Conservation (phyloP, 2,888 invertebrate species). For the Hemicrepidius hirtus region DNA sequence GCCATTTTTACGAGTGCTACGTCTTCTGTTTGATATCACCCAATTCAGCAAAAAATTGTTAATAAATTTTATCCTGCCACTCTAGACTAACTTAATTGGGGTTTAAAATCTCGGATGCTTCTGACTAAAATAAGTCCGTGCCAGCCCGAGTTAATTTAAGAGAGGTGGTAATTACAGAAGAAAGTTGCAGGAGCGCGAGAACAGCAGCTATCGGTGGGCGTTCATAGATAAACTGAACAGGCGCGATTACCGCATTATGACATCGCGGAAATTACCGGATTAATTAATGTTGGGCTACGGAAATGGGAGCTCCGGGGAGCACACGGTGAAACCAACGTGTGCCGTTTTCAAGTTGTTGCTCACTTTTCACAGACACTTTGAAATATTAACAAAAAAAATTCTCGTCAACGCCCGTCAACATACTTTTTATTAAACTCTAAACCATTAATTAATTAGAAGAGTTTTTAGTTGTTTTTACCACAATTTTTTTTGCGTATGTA, state of each 20-base stretch:
- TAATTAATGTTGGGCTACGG: conserved; percentile 61
- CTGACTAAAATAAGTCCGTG: conserved; percentile 41
- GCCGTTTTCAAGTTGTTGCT: conserved; percentile 24
- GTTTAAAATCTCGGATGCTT: conserved; percentile 40
- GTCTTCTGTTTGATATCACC: conserved; percentile 17
- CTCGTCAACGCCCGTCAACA: conserved; percentile 1
- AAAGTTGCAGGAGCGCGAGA: conserved; percentile 47
- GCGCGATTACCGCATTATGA: conserved; percentile 62
- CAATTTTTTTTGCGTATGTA: too few species aligned
- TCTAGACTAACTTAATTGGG: conserved; percentile 34
- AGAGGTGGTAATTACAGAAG: conserved; percentile 51
- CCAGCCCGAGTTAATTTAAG: conserved; percentile 49
- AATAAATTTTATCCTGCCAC: conserved; percentile 25
- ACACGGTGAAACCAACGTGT: conserved; percentile 33
- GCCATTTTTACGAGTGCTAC: conserved; percentile 42
- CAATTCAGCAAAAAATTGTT: conserved; percentile 23
- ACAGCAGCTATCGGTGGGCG: conserved; percentile 51
- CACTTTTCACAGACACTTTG: conserved; percentile 7
- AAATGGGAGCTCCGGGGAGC: conserved; percentile 55
- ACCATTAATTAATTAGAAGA: conserved; percentile 12
- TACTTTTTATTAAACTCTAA: conserved; percentile 7
- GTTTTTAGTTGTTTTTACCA: not conserved
- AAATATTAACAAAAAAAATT: conserved; percentile 11
- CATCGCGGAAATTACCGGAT: conserved; percentile 62
- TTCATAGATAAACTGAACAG: conserved; percentile 55